phyloP scores from a whole-genome alignment of 2,797 vertebrate genomes.

The Orestias chungarensis region DNA sequence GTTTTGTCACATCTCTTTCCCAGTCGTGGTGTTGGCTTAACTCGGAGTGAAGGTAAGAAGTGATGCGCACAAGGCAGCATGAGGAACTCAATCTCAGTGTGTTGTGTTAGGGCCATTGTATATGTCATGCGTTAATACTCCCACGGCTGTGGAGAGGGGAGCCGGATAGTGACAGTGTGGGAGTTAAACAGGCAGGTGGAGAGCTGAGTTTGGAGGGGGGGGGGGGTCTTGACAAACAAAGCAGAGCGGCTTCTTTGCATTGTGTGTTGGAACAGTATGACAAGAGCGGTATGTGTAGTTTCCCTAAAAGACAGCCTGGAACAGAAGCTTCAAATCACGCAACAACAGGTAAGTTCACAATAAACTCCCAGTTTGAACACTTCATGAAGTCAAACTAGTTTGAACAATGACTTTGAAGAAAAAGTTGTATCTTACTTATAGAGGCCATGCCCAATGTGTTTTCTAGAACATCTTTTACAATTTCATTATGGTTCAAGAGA shows the following conservation, averaged over 20 bases:
- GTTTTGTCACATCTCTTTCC: slow-evolving; percentile 79
- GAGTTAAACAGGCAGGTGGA: slow-evolving; percentile 69
- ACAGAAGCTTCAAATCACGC: slow-evolving; percentile 21
- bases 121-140: slow-evolving; percentile 72
- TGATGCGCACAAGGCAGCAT: slow-evolving; percentile 64
- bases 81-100: slow-evolving; percentile 78
- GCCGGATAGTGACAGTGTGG: slow-evolving; percentile 73
- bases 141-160: slow-evolving; percentile 56
- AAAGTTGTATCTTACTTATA: not conserved
- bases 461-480: not conserved
- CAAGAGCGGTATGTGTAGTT: slow-evolving; percentile 57
- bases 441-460: not conserved
- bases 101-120: slow-evolving; percentile 72
- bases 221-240: slow-evolving; percentile 74
- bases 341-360: slow-evolving; percentile 29
- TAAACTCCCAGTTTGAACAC: slow-evolving; percentile 20
- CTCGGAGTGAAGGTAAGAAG: slow-evolving; percentile 77
- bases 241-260: slow-evolving; percentile 49
- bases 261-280: slow-evolving; percentile 69
- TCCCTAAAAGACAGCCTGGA: slow-evolving; percentile 39
- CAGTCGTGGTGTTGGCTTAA: slow-evolving; percentile 76
- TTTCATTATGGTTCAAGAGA: not conserved
- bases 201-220: slow-evolving; percentile 67
- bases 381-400: not conserved
- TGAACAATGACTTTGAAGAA: not conserved